These are phyloP conservation scores for Acropternis orthonyx DNA, from an alignment of 2,797 vertebrate species.

Conservation along the genomic window DNA sequence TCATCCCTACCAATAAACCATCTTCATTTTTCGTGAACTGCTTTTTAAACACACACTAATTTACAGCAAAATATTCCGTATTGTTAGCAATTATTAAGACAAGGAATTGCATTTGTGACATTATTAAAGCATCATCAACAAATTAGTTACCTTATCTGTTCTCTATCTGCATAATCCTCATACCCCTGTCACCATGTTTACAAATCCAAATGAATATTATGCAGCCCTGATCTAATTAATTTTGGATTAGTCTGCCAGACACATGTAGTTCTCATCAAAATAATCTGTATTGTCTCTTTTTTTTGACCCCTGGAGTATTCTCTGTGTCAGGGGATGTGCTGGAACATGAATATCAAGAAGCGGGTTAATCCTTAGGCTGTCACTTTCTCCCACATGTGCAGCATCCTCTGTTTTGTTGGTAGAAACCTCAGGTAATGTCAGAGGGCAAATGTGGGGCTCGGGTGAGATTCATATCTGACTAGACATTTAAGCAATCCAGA, in stretches of 20 bases:
- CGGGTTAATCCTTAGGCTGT: constrained; percentile 53
- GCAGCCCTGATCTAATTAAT: constrained; percentile 71
- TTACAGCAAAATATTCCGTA: neutral
- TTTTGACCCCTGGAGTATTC: constrained; percentile 41
- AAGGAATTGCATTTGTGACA: constrained; percentile 39
- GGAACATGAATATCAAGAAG: constrained; percentile 57
- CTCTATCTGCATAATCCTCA: constrained; percentile 64
- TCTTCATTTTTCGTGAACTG: neutral
- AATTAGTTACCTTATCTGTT: constrained; percentile 65
- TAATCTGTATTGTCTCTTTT: constrained; percentile 52
- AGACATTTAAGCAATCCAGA: neutral
- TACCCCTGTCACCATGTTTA: constrained; percentile 56
- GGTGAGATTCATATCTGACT: neutral
- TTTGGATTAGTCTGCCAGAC: constrained; percentile 70
- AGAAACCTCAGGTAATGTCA: neutral
- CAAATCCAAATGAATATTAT: constrained; percentile 68
- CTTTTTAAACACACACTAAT: neutral
- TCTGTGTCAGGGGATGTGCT: constrained; percentile 38
- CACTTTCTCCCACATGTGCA: neutral
- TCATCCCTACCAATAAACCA: neutral
- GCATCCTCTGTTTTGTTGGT: neutral
- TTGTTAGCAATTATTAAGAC: constrained; percentile 45
- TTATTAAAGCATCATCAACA: constrained; percentile 60
- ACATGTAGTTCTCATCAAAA: constrained; percentile 70
- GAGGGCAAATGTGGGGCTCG: neutral